Base-by-base conservation (phyloP, 2,888 invertebrate genomes). In the Drosophila phalerata region DNA sequence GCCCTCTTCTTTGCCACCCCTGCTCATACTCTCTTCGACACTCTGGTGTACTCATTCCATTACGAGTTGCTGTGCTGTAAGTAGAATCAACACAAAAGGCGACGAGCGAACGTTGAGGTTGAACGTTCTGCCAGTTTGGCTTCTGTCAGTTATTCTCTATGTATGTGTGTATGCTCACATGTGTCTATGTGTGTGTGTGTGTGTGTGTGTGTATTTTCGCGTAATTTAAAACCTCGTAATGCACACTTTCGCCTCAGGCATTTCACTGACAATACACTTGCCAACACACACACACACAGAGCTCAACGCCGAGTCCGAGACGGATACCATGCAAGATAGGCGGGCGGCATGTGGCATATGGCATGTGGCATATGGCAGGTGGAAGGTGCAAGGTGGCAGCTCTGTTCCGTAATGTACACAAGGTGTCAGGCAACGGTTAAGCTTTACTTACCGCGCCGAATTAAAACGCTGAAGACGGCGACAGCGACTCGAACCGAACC, bases 211-310 rank as follows among this genome's bases (percentile, higher is more conserved):
- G 62, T 65, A 66, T 70, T 73, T 68, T 77, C 81, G 70, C 88
- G 89, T 82, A 88, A 88, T 89, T 90, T 84, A 88, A 90, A 88
- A 82, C 90, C 77, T 78, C 84, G 86, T 86, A 89, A 88, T 88
- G 86, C 79, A 86, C 81, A 89, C 90, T 86, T 88, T 86, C 43
- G 75, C 86, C 68, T 67, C 67, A 81, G 90, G 86, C 90, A 89
- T 90, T 89, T 84, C 73, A 80, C 88, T 84, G 83, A 88, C 85
- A 85, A 81, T 85, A 88, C 89, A 79, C 80, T 64, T 74, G 74
- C 80, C 80, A 73, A 37, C 66, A 67, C 72, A 71, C 64, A 57
- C 66, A 65, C 72, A 71, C 66, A 58, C 73, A 72, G 66, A 75
- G 63, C 56, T 38, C 17, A 40, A 17, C 42, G 22, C 10, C 32